Evolutionary conservation across 1,140 invertebrate species (phyloP), one percentile per base, ranked within the genome.

Genomic region (Chrysopa pallens): DNA sequence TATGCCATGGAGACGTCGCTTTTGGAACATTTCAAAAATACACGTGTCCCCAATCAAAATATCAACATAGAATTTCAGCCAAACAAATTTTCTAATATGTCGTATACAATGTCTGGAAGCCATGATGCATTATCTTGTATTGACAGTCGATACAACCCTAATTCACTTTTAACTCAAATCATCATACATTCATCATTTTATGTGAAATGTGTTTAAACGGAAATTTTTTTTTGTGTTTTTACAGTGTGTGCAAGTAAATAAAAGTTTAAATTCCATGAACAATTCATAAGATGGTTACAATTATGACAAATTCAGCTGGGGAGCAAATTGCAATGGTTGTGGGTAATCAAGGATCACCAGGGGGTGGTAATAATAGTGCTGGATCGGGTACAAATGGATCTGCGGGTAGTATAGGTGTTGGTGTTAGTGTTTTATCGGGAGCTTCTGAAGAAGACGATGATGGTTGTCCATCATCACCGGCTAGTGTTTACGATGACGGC

Each of bases 391-490:
- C 31, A 9, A 33, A 33, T 36, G 40, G 28, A 48, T 46, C 36
- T 6, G 47, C 57, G 62, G 44, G 60, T 62, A 38, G 61, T 63
- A 39, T 12, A 11, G 61, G 60, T 2, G 31, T 17, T 42, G 70
- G 68, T 38, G 67, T 72, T 47, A 64, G 17, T 23, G 17, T 23
- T 2, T 23, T 77, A 51, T 76, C 74, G 46, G 66, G 74, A 45
- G 70, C 67, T 4, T 78, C 76, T n/a, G 79, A 84, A 45, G 76
- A 84, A 47, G 78, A 82, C 36, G 83, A 85, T 45, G 82, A 85
- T 49, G 80, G 81, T 51, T 71, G 67, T 54, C 79, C 68, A 53
- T 83, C 73, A 52, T 77, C 67, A 17, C 70, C 75, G 33, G 78
- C 74, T 36, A 83, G 79, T 9, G 67, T 72, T 11, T 78, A 81